Evolutionary conservation across 2,888 invertebrate genomes (phyloP).

Genomic region (Formica aserva): DNA sequence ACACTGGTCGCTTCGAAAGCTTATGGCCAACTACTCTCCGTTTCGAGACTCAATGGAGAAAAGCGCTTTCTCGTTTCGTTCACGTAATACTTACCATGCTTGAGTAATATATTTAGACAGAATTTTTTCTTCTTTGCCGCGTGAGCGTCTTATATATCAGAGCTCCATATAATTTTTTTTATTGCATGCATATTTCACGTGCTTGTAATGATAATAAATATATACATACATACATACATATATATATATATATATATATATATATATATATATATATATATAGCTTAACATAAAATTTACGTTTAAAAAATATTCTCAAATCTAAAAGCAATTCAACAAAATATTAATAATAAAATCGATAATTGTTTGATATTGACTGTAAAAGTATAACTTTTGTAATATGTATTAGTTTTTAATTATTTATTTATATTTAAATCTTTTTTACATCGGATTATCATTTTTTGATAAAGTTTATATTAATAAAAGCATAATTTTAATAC

Average conservation of each 20-base stretch:
- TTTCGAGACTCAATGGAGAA: constrained; percentile 78
- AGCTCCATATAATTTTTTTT: background rate
- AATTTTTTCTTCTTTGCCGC: background rate
- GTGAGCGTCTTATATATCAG: background rate
- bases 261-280: no score
- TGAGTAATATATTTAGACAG: constrained; percentile 46
- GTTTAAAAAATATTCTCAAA: background rate
- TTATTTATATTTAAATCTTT: background rate
- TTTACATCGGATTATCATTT: background rate
- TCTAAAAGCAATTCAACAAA: background rate
- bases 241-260: no score
- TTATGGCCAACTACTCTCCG: constrained; percentile 63
- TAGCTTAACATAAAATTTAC: no score
- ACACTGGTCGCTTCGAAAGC: background rate
- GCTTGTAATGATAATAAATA: background rate
- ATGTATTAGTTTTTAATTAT: background rate
- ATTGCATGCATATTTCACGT: background rate
- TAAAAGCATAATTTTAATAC: background rate
- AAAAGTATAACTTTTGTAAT: background rate
- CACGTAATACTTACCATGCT: constrained; percentile 78
- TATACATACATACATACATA: no score
- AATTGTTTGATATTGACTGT: background rate
- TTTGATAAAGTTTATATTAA: background rate
- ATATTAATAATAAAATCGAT: background rate
- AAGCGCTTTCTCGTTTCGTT: constrained; percentile 82